phyloP scores from a whole-genome alignment of 2,113 vertebrate genomes.

The Trachemys scripta region DNA sequence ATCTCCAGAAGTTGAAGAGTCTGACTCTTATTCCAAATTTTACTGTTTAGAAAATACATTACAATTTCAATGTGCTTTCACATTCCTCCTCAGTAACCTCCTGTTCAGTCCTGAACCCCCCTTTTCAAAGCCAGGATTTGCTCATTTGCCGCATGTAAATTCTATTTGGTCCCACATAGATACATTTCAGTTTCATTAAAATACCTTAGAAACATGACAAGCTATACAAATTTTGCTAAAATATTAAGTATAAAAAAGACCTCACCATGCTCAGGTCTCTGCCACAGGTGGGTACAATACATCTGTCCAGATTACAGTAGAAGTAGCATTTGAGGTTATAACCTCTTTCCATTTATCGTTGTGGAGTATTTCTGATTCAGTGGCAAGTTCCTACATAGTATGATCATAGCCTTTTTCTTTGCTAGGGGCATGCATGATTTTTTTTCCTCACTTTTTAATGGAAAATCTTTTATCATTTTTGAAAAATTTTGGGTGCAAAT shows the following conservation, averaged over 20 bases:
- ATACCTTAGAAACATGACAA: slow-evolving; percentile 72
- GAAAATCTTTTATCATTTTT: slow-evolving; percentile 22
- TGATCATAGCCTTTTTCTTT: slow-evolving; percentile 17
- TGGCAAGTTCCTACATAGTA: slow-evolving; percentile 41
- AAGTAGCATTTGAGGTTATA: slow-evolving; percentile 46
- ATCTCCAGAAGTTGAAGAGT: neutral
- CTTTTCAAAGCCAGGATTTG: slow-evolving; percentile 59
- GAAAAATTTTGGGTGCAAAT: neutral
- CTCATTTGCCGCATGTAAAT: slow-evolving; percentile 75
- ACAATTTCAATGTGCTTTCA: slow-evolving; percentile 47
- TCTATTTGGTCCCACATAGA: slow-evolving; percentile 71
- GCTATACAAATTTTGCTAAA: slow-evolving; percentile 69
- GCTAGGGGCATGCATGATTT: neutral
- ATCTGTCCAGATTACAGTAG: slow-evolving; percentile 69
- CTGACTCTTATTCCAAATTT: slow-evolving; percentile 36
- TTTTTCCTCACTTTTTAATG: slow-evolving; percentile 3
- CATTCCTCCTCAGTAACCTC: slow-evolving; percentile 65
- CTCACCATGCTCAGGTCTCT: slow-evolving; percentile 69
- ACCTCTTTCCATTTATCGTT: slow-evolving; percentile 67
- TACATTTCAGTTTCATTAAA: slow-evolving; percentile 76
- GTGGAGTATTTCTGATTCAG: slow-evolving; percentile 25
- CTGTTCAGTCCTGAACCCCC: slow-evolving; percentile 43
- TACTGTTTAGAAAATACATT: slow-evolving; percentile 14
- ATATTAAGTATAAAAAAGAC: slow-evolving; percentile 53
- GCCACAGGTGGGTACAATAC: slow-evolving; percentile 67